Percentiles rank a stretch among this genome's conserved stretches.
Conservation (phyloP, 2,797 vertebrate genomes). For the Spea hammondii region DNA sequence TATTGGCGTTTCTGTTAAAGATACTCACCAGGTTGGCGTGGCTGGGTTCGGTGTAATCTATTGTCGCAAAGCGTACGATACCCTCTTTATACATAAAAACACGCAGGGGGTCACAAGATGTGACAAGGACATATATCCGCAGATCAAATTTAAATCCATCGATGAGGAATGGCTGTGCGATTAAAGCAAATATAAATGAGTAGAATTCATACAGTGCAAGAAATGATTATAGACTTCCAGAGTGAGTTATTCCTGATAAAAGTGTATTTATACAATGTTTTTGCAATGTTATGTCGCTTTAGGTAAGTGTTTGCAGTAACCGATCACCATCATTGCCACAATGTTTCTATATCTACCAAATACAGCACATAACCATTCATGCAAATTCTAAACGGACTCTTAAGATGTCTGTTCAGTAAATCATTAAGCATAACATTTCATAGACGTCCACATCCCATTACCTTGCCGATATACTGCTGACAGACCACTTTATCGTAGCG, state of each 20-base stretch:
- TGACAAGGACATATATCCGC: slow-evolving; percentile 72
- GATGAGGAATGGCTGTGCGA: slow-evolving; percentile 71
- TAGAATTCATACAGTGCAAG: not conserved
- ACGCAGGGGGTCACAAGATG: slow-evolving; percentile 72
- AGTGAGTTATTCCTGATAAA: too few relatives aligned
- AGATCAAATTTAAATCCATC: slow-evolving; percentile 76
- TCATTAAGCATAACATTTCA: too few relatives aligned
- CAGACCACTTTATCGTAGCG: slow-evolving; percentile 74
- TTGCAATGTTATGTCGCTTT: too few relatives aligned
- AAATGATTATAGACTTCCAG: too few relatives aligned
- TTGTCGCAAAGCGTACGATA: slow-evolving; percentile 74
- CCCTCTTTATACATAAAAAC: slow-evolving; percentile 75
- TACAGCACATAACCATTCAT: too few relatives aligned
- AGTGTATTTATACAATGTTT: too few relatives aligned
- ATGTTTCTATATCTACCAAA: too few relatives aligned
- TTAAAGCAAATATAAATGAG: not conserved
- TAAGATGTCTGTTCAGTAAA: too few relatives aligned
- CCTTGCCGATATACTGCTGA: slow-evolving; percentile 76
- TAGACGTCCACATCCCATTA: slow-evolving; percentile 32
- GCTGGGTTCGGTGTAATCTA: slow-evolving; percentile 67
- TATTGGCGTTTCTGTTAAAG: not conserved
- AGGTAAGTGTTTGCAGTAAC: too few relatives aligned
- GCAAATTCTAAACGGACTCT: too few relatives aligned
- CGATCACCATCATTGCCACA: too few relatives aligned
- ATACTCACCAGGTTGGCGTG: slow-evolving; percentile 68